A percentile compares a stretch with the other conserved stretches of the same genome.
phyloP scores from a whole-genome alignment of 1,140 invertebrate species.

The Neodiprion fabricii region DNA sequence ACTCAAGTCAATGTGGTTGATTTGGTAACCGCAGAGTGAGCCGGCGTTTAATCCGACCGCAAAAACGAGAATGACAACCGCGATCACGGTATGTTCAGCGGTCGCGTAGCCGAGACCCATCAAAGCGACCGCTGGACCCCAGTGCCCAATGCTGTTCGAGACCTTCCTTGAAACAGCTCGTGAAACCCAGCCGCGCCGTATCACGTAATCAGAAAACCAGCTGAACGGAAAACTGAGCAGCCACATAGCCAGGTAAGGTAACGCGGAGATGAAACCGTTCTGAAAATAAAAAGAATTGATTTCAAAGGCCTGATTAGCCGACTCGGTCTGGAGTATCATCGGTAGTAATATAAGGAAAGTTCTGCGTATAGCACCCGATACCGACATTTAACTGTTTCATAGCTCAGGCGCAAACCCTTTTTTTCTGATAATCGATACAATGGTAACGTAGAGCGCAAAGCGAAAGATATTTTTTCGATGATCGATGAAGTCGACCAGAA shows the following conservation, averaged over 20 bases:
- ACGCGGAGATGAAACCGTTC: slow-evolving; percentile 79
- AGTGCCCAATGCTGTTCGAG: slow-evolving; percentile 62
- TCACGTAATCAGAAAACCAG: slow-evolving; percentile 50
- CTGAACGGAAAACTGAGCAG: slow-evolving; percentile 53
- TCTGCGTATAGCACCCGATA: no score
- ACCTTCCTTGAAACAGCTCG: slow-evolving; percentile 52
- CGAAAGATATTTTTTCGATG: not conserved
- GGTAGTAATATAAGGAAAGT: no score
- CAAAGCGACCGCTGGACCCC: slow-evolving; percentile 67
- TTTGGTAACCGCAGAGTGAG: slow-evolving; percentile 72
- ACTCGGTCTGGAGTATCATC: no score
- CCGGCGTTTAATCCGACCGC: slow-evolving; percentile 81
- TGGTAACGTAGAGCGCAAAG: no score
- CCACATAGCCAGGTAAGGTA: slow-evolving; percentile 78
- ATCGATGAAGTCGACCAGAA: not conserved
- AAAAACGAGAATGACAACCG: slow-evolving; percentile 68
- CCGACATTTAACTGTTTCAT: no score
- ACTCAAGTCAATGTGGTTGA: slow-evolving; percentile 77
- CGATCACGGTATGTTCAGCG: slow-evolving; percentile 58
- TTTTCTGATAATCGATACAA: no score
- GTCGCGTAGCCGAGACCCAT: slow-evolving; percentile 68
- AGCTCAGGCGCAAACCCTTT: no score
- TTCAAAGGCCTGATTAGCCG: no score
- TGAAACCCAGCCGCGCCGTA: slow-evolving; percentile 43
- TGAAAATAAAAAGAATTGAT: slow-evolving; percentile 50